Base-by-base conservation (phyloP, 2,113 vertebrate genomes). In the Tetrax tetrax region DNA sequence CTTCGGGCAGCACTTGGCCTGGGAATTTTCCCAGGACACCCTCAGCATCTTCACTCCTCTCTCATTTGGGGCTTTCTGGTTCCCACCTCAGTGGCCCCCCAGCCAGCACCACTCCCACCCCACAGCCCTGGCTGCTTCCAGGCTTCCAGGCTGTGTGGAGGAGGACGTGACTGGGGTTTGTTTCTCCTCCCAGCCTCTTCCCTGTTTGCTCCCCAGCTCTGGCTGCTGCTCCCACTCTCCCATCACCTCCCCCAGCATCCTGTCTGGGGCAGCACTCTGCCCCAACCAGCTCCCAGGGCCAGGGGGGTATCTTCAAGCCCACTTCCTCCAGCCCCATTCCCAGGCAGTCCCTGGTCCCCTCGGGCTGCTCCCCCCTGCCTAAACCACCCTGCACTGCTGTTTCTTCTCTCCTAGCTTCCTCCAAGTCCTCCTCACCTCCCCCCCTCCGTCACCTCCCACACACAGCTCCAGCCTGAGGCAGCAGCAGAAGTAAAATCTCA, bases 111-210 rank as follows among this genome's bases (percentile, higher is more conserved):
- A 4, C 37, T 70, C 53, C 56, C 31, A 50, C 7, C 47, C 27
- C 50, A 37, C 6, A 3, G 14, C 38, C 31, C 53, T 1, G 1
- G 22, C 57, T 56, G 47, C 22, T 43, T 37, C 38, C 66, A 15
- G 19, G 15, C 20, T 56, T 35, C 27, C n/a, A 56, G 1, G 0
- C 35, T 28, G 19, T 0, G 0, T 4, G 14, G 27, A 57, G 5
- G 16, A 14, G 17, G 23, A 13, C 8, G 28, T 8, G 47, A 7
- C 35, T 51, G 60, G 24, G 38, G 24, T 69, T 82, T 63, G 4
- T 48, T 78, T 66, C 75, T 80, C 53, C 16, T 47, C 22, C 22
- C 5, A 1, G 24, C 11, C 15, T 38, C 31, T 50, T 53, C 12
- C 8, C 35, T 19, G 0, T 41, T 78, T 33, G 7, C 29, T 75